phyloP scores from a whole-genome alignment of 2,113 vertebrate genomes.

The Antechinus stuartii region DNA sequence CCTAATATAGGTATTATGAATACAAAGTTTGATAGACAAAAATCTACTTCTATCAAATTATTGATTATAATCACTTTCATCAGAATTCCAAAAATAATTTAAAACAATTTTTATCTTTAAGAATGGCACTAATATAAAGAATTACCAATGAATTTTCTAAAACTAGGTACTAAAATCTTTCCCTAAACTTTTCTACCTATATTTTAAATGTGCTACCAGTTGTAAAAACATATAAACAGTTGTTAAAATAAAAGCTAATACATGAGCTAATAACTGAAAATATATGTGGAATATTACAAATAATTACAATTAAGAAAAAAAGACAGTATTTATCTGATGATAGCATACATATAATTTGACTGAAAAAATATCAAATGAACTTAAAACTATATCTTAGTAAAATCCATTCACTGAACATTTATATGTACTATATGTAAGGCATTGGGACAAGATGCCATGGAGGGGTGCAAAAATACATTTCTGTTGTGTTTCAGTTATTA shows the following conservation, averaged over 20 bases:
- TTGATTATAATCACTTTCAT: background rate
- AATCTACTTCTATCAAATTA: rapidly evolving
- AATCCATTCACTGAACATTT: background rate
- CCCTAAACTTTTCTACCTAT: background rate
- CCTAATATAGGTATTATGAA: background rate
- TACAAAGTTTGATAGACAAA: background rate
- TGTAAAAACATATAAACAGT: background rate
- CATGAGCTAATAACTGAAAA: background rate
- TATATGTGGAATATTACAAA: background rate
- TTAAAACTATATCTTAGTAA: background rate
- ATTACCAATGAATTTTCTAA: background rate
- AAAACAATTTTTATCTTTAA: background rate
- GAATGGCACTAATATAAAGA: background rate
- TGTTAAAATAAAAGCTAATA: background rate
- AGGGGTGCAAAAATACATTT: background rate
- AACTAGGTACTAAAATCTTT: background rate
- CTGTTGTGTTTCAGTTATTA: no score
- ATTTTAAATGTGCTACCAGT: slow-evolving; percentile 5
- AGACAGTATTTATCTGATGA: background rate
- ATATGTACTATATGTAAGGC: background rate
- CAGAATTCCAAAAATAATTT: background rate
- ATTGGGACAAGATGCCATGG: background rate
- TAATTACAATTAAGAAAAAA: background rate
- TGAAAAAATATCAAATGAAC: background rate
- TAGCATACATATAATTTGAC: background rate